A percentile compares a stretch with the other conserved stretches of the same genome.
phyloP scores from a whole-genome alignment of 2,888 invertebrate genomes.

The Monopis laevigella region DNA sequence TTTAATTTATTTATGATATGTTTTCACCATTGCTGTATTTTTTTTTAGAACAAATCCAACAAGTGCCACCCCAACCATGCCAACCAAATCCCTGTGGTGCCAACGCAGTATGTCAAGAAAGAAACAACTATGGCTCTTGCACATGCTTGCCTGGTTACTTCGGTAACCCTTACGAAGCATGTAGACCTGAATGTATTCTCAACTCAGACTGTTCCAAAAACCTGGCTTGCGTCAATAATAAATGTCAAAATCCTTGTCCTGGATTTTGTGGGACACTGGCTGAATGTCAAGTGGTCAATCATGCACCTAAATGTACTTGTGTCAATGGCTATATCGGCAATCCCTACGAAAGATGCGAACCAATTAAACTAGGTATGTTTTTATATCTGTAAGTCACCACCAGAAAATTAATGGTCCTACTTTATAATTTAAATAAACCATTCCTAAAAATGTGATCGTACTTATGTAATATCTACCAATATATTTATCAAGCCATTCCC shows the following conservation, averaged over 20 bases:
- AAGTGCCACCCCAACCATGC: slow-evolving; percentile 50
- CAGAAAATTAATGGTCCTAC: too few relatives aligned
- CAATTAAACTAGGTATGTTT: slow-evolving; percentile 38
- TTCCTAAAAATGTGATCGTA: too few relatives aligned
- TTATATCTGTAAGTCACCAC: too few relatives aligned
- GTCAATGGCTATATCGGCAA: slow-evolving; percentile 73
- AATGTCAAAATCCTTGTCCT: slow-evolving; percentile 77
- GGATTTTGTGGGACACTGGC: slow-evolving; percentile 82
- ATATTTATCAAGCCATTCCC: too few relatives aligned
- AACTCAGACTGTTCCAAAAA: slow-evolving; percentile 74
- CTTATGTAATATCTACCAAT: too few relatives aligned
- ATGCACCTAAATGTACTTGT: slow-evolving; percentile 80
- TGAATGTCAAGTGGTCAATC: slow-evolving; percentile 78
- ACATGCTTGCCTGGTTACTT: slow-evolving; percentile 74
- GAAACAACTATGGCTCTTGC: slow-evolving; percentile 73
- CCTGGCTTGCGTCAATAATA: slow-evolving; percentile 72
- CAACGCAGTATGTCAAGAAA: slow-evolving; percentile 74
- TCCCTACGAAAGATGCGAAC: slow-evolving; percentile 66
- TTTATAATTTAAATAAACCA: too few relatives aligned
- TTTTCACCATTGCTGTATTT: not conserved
- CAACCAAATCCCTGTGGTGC: slow-evolving; percentile 72
- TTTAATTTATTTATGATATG: not conserved
- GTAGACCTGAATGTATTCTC: slow-evolving; percentile 76
- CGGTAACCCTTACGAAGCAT: slow-evolving; percentile 75
- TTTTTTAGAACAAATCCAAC: slow-evolving; percentile 27